phyloP scores from a whole-genome alignment of 2,797 vertebrate genomes.

The Buceros bicornis region DNA sequence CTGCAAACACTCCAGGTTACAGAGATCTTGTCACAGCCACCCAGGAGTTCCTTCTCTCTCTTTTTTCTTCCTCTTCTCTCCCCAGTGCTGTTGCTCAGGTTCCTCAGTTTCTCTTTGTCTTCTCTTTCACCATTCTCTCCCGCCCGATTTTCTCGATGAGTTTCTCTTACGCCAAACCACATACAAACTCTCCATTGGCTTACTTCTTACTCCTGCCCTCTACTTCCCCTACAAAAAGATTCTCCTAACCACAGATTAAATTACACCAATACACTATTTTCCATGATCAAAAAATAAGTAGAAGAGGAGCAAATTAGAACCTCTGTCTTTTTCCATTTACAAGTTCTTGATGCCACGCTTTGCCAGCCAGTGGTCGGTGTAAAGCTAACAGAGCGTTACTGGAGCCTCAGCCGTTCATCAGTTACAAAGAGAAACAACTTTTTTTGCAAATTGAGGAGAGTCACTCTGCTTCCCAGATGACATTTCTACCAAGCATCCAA shows the following conservation, averaged over 20 bases:
- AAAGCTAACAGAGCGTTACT: not conserved
- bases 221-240: not conserved
- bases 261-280: not conserved
- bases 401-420: not conserved
- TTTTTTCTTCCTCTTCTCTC: not conserved
- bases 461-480: not conserved
- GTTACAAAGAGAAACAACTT: not conserved
- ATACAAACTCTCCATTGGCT: not conserved
- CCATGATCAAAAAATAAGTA: not conserved
- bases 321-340: not conserved
- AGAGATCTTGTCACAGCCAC: slow-evolving; percentile 24
- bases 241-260: not conserved
- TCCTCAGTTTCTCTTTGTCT: slow-evolving; percentile 19
- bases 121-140: not conserved
- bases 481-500: not conserved
- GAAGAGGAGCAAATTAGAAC: not conserved
- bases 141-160: not conserved
- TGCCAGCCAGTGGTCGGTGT: not conserved
- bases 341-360: not conserved
- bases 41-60: not conserved
- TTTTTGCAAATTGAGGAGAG: not conserved
- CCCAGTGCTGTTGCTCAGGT: not conserved
- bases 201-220: not conserved
- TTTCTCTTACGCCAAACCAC: not conserved
- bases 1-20: not conserved